Evolutionary conservation across 2,888 invertebrate species (phyloP).

Genomic region (Marasmarcha lunaedactyla): DNA sequence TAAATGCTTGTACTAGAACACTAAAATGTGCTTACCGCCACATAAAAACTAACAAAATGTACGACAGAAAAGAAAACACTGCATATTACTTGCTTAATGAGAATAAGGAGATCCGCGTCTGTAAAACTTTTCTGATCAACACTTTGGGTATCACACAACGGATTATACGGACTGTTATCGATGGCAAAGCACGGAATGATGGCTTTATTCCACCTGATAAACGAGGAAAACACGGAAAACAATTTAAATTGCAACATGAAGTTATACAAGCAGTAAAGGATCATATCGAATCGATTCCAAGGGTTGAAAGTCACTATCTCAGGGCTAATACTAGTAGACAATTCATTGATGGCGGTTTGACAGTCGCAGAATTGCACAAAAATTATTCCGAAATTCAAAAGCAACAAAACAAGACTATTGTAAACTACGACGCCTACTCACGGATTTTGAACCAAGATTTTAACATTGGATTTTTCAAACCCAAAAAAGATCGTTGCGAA

Average conservation of each 20-base stretch:
- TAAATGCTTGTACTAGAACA: slow-evolving; percentile 9
- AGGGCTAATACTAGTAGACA: slow-evolving; percentile 19
- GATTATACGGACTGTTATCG: slow-evolving; percentile 8
- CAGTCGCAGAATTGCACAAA: slow-evolving; percentile 20
- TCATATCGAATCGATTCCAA: slow-evolving; percentile 22
- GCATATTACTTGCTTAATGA: slow-evolving; percentile 9
- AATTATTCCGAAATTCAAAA: slow-evolving; percentile 18
- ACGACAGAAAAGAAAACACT: slow-evolving; percentile 8
- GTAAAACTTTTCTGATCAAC: slow-evolving; percentile 10
- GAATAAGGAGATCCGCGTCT: slow-evolving; percentile 7
- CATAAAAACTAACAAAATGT: slow-evolving; percentile 7
- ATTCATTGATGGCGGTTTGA: slow-evolving; percentile 22
- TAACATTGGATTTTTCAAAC: slow-evolving; percentile 22
- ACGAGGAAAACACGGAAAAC: slow-evolving; percentile 22
- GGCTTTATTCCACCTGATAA: background rate
- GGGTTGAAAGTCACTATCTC: slow-evolving; percentile 23
- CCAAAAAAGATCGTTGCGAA: slow-evolving; percentile 25
- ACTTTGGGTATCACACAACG: slow-evolving; percentile 9
- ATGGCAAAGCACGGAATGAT: slow-evolving; percentile 2
- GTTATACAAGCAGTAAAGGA: slow-evolving; percentile 18
- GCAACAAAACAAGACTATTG: slow-evolving; percentile 17
- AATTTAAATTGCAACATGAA: slow-evolving; percentile 18
- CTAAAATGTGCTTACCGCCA: slow-evolving; percentile 6
- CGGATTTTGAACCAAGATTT: slow-evolving; percentile 23
- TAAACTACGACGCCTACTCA: slow-evolving; percentile 20